A percentile compares a stretch with the other conserved stretches of the same genome.
Evolutionary conservation across 2,113 vertebrate species (phyloP).

Genomic region (Zingel zingel): DNA sequence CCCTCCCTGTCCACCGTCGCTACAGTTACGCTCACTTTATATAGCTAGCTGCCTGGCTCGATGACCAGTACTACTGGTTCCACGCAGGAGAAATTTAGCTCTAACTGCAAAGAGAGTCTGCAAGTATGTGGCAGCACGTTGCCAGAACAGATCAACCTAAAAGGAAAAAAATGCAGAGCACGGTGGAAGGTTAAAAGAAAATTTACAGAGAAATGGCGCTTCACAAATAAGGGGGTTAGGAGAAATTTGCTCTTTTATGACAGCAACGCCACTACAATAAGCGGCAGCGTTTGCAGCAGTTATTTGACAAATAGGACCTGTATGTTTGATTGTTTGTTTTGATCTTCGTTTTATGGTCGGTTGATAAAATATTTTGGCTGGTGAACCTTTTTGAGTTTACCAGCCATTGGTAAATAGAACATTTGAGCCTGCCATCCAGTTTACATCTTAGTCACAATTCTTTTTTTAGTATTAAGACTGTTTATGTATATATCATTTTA

Average conservation of each 20-base stretch:
- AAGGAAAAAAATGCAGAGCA: neutral
- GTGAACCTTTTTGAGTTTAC: no score
- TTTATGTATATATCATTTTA: neutral
- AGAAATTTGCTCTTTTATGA: neutral
- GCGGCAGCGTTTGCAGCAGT: neutral
- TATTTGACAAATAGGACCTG: neutral
- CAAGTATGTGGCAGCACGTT: neutral
- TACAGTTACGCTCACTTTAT: neutral
- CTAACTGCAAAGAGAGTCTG: neutral
- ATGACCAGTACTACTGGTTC: neutral
- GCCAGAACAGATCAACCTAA: neutral
- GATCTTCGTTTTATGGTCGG: no score
- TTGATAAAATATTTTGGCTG: no score
- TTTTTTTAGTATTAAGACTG: no score
- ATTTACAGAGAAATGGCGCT: neutral
- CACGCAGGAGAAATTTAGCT: neutral
- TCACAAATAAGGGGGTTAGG: neutral
- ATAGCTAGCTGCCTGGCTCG: neutral
- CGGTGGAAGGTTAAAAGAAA: neutral
- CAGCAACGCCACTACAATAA: neutral
- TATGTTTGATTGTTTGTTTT: no score
- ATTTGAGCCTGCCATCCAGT: no score
- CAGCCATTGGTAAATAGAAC: no score
- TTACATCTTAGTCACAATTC: no score
- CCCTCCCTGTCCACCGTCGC: neutral